Evolutionary conservation across 2,888 invertebrate genomes (phyloP).

Genomic region (Pilophorus perplexus): DNA sequence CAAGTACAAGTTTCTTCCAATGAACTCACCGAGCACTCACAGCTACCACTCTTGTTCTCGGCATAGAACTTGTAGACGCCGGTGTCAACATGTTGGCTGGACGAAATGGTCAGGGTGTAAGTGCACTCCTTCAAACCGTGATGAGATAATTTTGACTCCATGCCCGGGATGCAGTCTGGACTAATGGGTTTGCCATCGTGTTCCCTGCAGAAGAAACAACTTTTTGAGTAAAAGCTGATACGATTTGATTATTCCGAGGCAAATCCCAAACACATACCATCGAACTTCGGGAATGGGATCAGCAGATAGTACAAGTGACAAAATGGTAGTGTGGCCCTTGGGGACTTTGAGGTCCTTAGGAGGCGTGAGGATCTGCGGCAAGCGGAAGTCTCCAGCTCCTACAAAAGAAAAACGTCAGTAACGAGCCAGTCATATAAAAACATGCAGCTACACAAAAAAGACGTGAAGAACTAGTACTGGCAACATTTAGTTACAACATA

Average conservation of each 20-base stretch:
- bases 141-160: slow-evolving; percentile 66
- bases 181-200: slow-evolving; percentile 71
- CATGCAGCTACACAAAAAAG: no score
- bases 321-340: slow-evolving; percentile 65
- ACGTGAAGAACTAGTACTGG: no score
- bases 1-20: background rate
- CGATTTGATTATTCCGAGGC: no score
- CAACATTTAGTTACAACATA: no score
- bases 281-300: slow-evolving; percentile 85
- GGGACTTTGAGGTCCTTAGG: slow-evolving; percentile 68
- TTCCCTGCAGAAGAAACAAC: slow-evolving; percentile 54
- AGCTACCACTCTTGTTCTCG: slow-evolving; percentile 76
- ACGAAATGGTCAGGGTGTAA: slow-evolving; percentile 72
- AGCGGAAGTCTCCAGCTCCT: slow-evolving; percentile 75
- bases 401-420: slow-evolving; percentile 41
- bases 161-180: slow-evolving; percentile 63
- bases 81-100: slow-evolving; percentile 71
- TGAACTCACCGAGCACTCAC: slow-evolving; percentile 62
- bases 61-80: slow-evolving; percentile 79
- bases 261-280: no score
- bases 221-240: no score
- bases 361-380: slow-evolving; percentile 69
- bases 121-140: slow-evolving; percentile 79
- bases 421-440: no score
- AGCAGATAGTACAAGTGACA: slow-evolving; percentile 76